Evolutionary conservation across 2,888 invertebrate genomes (phyloP).

Genomic region (Drosophila kanekoi): DNA sequence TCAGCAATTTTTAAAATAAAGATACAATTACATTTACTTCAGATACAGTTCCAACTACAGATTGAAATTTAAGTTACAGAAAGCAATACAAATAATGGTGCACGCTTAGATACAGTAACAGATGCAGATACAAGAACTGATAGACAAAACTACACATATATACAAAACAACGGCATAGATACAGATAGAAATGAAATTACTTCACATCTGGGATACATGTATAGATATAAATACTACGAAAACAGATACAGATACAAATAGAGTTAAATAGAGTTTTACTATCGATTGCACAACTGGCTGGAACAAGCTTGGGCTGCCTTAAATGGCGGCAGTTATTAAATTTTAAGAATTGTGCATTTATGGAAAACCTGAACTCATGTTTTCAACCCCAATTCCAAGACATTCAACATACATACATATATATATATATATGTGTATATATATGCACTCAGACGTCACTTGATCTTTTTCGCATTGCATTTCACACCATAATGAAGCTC

Average conservation of each 20-base stretch:
- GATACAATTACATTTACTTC: background rate
- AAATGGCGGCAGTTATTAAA: conserved; percentile 30
- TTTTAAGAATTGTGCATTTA: conserved; percentile 53
- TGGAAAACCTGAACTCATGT: conserved; percentile 41
- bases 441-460: conserved; percentile 12
- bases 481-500: conserved; percentile 55
- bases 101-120: background rate
- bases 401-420: background rate
- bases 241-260: background rate
- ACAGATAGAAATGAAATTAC: background rate
- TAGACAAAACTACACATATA: background rate
- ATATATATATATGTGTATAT: no score
- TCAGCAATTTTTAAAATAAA: background rate
- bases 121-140: background rate
- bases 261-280: background rate
- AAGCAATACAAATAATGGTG: no score
- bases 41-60: background rate
- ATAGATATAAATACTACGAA: background rate
- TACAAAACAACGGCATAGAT: background rate
- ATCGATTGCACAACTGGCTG: conserved; percentile 18
- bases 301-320: conserved; percentile 15
- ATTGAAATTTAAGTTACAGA: background rate
- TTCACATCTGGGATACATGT: background rate
- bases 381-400: background rate
- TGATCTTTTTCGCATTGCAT: conserved; percentile 45